Evolutionary conservation across 2,888 invertebrate genomes (phyloP), one percentile per base, ranked within the genome.

Genomic region (Omphaloscelis lunosa): DNA sequence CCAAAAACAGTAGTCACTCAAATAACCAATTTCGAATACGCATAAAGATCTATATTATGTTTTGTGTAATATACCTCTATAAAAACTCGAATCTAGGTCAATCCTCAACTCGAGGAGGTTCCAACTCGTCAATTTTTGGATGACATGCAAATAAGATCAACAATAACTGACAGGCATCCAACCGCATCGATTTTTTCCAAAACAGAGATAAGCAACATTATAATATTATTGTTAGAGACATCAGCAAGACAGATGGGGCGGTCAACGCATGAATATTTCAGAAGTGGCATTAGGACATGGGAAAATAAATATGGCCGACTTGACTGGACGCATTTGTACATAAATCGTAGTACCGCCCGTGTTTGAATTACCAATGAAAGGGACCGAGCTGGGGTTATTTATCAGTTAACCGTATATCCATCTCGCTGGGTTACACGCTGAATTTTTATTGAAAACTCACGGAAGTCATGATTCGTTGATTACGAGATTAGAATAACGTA

Each of bases 181-280:
- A 73, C 65, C 77, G 61, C 56, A 67, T 76, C 53, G 72, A 77
- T 69, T 79, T 71, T 82, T 80, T 69, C 67, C 59, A 63, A 75
- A 75, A 76, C 74, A 77, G 80, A 90, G 86, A 90, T 89, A 90
- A 91, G 75, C 63, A 86, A 88, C 90, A 92, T 93, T 93, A 93
- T 91, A 92, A 91, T 92, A 90, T 94, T 93, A 95, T 94, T 93
- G 93, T 92, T 91, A 88, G 90, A 92, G 94, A 94, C 93, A 95
- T 93, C 93, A 92, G 90, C 89, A 94, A 95, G 95, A 96, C 93
- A 93, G 94, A 95, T 95, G 94, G 94, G 89, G 89, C 93, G 95
- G 95, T 92, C 94, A 95, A 92, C 92, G 89, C 93, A 96, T 96
- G 96, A 96, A 96, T 96, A 96, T 96, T 96, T 96, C 96, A 96